Evolutionary conservation across 2,113 vertebrate species (phyloP), one percentile per base, ranked within the genome.

Genomic region (Isichthys henryi): DNA sequence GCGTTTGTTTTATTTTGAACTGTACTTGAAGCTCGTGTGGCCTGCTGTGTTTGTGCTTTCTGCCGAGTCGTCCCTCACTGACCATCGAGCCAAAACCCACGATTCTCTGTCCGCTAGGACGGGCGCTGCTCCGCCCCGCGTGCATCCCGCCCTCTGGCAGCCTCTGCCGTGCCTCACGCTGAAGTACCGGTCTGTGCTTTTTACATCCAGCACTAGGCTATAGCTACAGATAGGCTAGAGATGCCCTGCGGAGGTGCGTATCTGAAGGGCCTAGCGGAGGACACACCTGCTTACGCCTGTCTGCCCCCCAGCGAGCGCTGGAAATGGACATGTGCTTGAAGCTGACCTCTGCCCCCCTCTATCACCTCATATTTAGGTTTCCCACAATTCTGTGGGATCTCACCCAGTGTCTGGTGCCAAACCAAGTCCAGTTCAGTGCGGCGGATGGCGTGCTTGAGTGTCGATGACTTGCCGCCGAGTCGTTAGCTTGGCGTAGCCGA

Each of bases 1-100:
- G 56, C 85, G 46, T 90, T 88, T 84, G 83, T 74, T 90, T 90
- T 15, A 31, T 70, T 70, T 13, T 27, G n/a, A 88, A 82, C 52
- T n/a, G 80, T 89, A 85, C 80, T 39, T 88, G 46, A 88, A 90
- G 48, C 45, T 17, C 5, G 82, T 77, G 82, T 85, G 45, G 53
- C 48, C 85, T 49, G 17, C 17, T 88, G 8, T 48, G 53, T 84
- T 74, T 31, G 45, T 88, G 23, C 31, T 74, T 48, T 43, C 58
- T 21, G 56, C 88, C 31, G 39, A 86, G 84, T 49, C 27, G 27
- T 74, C 56, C n/a, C 70, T 56, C 15, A 23, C 52, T 50, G 39
- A 27, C 48, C 80, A 70, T 53, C 23, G 45, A 49, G 58, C 7
- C n/a, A 52, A 46, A 86, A 43, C 39, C 88, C 45, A 21, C 8